Base-by-base conservation (phyloP, 2,797 vertebrate species). In the Anas capensis region DNA sequence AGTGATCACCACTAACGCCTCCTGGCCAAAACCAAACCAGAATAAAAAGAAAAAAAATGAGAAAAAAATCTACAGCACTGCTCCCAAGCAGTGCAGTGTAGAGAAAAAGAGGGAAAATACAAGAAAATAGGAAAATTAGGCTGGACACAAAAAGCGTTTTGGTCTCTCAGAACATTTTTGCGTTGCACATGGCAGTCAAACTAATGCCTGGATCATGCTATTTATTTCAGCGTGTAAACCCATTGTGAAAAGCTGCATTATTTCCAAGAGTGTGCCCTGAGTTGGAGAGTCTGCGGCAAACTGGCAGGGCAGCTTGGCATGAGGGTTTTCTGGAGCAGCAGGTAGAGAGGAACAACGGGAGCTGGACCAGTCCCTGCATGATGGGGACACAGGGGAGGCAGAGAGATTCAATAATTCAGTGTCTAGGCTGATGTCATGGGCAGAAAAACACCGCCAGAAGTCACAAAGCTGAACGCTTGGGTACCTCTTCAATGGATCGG, bases 171-270 rank as follows among this genome's bases (percentile, higher is more conserved):
- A 53, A 78, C 90, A 82, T 90, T 92, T 89, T 70, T 86, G 62
- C 1, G 0, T 40, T 34, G 58, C 75, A 62, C 80, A 76, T 87
- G 94, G 82, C 92, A 94, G 90, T 90, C 95, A 94, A 88, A 94
- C 79, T 90, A 62, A 31, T 80, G 80, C 68, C 62, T 92, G 95
- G 94, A 96, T 96, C 83, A 53, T 26, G 42, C 93, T 94, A 72
- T 97, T 96, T 96, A 85, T 96, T 97, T 95, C 95, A 82, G 95
- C 84, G 96, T 96, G 95, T 33, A 88, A 97, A 98, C 96, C 94
- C 73, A 49, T 76, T 91, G 85, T 93, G 82, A 90, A 91, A 91
- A 91, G 82, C 86, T 60, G 77, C 54, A 64, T 96, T 91, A 73
- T 94, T 92, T 96, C 87, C 92, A 90, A 82, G 70, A 84, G 70